Evolutionary conservation across 2,888 invertebrate genomes (phyloP).

Genomic region (Apotomis capreana): DNA sequence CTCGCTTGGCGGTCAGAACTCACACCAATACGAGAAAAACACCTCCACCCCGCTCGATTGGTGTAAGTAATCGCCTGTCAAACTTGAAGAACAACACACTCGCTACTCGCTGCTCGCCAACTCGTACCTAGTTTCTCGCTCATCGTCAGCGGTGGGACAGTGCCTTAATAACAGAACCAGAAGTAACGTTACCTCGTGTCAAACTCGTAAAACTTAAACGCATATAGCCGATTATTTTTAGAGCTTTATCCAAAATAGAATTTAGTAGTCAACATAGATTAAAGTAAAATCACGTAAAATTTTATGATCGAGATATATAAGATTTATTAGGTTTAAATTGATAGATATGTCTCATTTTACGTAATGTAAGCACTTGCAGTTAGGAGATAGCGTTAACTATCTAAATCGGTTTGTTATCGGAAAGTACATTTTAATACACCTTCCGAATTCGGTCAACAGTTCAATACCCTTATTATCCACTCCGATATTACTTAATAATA

Average conservation of each 20-base stretch:
- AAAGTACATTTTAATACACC: constrained; percentile 26
- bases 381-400: constrained; percentile 21
- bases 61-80: too few relatives aligned
- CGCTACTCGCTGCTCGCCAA: too few relatives aligned
- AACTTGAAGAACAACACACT: too few relatives aligned
- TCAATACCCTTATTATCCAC: constrained; percentile 9
- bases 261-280: constrained; percentile 23
- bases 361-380: constrained; percentile 19
- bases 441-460: constrained; percentile 34
- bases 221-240: constrained; percentile 33
- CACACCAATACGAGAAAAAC: too few relatives aligned
- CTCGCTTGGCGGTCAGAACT: too few relatives aligned
- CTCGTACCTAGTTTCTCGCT: too few relatives aligned
- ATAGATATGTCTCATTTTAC: constrained; percentile 27
- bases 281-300: constrained; percentile 17
- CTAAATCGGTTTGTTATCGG: constrained; percentile 32
- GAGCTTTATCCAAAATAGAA: constrained; percentile 34
- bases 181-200: constrained; percentile 36
- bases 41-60: too few relatives aligned
- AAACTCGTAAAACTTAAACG: constrained; percentile 35
- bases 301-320: constrained; percentile 23
- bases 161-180: constrained; percentile 36
- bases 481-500: constrained; percentile 28
- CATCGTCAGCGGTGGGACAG: too few relatives aligned
- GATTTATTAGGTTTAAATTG: constrained; percentile 26